Base-by-base conservation (phyloP, 1,140 invertebrate species). In the Nephila pilipes region DNA sequence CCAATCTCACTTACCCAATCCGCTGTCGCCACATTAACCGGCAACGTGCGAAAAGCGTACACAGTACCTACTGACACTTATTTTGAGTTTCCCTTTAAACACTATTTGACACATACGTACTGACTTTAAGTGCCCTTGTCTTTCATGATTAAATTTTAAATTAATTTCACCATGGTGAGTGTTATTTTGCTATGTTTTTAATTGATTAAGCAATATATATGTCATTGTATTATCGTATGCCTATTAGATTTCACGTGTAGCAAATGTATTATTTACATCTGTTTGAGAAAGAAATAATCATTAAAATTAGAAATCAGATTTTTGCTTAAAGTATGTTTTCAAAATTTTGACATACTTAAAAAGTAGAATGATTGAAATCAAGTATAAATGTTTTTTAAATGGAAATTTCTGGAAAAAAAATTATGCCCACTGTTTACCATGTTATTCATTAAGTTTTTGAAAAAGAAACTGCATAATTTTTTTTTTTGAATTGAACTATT, bases 1-100 rank as follows among this genome's bases (percentile, higher is more conserved):
- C 54, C 22, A 55, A 60, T 87, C 85, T 20, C 38, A 83, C 29
- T 87, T 87, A 60, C 91, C 91, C 92, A 93, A 93, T 93, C 92
- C 69, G 85, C 46, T 81, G 38, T 93, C 92, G 92, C 92, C 92
- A 93, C 92, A 93, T 93, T 93, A 80, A 89, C 92, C 92, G 92
- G 92, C 92, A 93, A 93, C 92, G 92, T 93, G 92, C 92, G 60
- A 93, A 93, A 63, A 60, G 85, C 55, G 58, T 87, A 63, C 25
- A 60, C 57, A 87, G 32, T 87, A 60, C 55, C 36, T 18, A 60
- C 46, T 87, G 55, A 87, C 29, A 87, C 57, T 87, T 87, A 60
- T 60, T 87, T 87, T 87, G 18, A 29, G 1, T 60, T 87, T 32
- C 20, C 69, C 29, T 75, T 12, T 36, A 75, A 36, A 75, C 69